Evolutionary conservation across 2,113 vertebrate species (phyloP), one percentile per base, ranked within the genome.

Genomic region (Lamprotornis superbus): DNA sequence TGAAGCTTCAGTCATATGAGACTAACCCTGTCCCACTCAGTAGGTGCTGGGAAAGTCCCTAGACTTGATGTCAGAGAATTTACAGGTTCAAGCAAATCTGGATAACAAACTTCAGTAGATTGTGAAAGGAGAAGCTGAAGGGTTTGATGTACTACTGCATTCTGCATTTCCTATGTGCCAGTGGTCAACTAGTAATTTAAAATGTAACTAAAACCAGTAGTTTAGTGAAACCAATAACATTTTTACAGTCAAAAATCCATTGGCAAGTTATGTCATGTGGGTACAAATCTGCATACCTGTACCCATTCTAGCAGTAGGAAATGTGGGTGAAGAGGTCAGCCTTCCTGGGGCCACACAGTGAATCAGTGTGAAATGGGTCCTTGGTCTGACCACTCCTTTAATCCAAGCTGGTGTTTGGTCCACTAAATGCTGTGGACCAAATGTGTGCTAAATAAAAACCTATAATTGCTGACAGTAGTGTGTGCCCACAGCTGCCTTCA

Each of bases 311-410:
- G 47, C 4, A 10, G 19, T 10, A n/a, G 35, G 33, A 33, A 85
- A 25, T 1, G 4, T 28, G 23, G 24, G 18, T 7, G 7, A 69
- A 57, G 77, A 17, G 16, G 4, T 46, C 0, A 4, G 59, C 55
- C 15, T 63, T 87, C 27, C 15, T 0, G 0, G 18, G 19, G 13
- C 50, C 0, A 0, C 15, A 19, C 0, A 1, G 47, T 17, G 39
- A 44, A n/a, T 44, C 4, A 4, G n/a, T 37, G 70, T 33, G 14
- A 44, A 73, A 40, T 0, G 2, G 25, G 28, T 49, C 39, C 47
- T 80, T 2, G 2, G n/a, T 50, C 11, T 59, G 68, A 65, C 21
- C 10, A 4, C 39, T 67, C 21, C 10, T 31, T 30, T 65, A 63
- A 18, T 11, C 17, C 14, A 21, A 50, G 35, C 64, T 93, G 44